Base-by-base conservation (phyloP, 2,797 vertebrate species). In the Streptopelia turtur region DNA sequence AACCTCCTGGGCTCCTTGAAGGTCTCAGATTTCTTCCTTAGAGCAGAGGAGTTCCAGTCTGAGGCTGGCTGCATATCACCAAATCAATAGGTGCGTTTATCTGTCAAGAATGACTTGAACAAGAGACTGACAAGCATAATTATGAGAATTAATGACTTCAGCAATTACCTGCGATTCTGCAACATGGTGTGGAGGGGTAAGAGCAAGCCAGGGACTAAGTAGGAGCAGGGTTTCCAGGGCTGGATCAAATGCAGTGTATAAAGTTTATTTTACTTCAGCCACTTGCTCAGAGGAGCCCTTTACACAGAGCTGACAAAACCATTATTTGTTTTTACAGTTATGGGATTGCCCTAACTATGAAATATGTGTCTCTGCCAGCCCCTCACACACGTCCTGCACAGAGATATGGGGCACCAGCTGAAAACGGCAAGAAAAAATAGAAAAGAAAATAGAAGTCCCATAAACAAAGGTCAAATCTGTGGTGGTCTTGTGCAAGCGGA, bases 241-340 rank as follows among this genome's bases (percentile, higher is more conserved):
- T 91, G 72, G 49, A 57, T n/a, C 6, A 70, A 83, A 13, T 45
- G 30, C 35, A 49, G 25, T 0, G 0, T 39, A 16, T 39, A 18
- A 83, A 83, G 33, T 53, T 87, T 60, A 31, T 81, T 95, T 83
- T 69, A 45, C 33, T 43, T 41, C 49, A 91, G 31, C 25, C 56
- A 3, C 30, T 83, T 78, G n/a, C 49, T 82, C n/a, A 3, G 27
- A 70, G 8, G 16, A 83, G 8, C 20, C 8, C 5, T 90, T 86
- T 28, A 0, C 35, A 88, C 60, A 74, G 81, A 66, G 57, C 66
- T 63, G 52, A n/a, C 30, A 75, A 64, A 74, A 41, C 5, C 50
- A 1, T 31, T 71, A 49, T 76, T 87, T 52, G 35, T 4, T 83
- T 86, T 61, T 39, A 31, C 20, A 37, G 55, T 28, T 23, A 63